Evolutionary conservation across 2,888 invertebrate species (phyloP).

Genomic region (Diarsia rubi): DNA sequence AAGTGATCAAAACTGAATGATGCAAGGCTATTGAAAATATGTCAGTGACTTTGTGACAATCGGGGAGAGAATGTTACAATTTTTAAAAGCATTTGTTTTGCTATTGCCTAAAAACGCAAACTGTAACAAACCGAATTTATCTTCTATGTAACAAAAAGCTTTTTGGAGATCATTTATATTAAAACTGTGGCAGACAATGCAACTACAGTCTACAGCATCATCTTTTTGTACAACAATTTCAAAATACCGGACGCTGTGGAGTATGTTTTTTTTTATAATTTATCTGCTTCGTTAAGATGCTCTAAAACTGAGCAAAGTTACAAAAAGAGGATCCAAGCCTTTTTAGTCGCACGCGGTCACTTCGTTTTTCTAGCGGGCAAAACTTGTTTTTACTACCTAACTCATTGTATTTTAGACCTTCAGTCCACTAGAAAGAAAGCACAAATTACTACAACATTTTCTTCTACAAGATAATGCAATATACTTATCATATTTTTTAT

Average conservation of each 20-base stretch:
- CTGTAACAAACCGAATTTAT: neutral
- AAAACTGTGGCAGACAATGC: constrained; percentile 45
- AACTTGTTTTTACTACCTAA: constrained; percentile 51
- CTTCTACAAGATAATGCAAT: constrained; percentile 44
- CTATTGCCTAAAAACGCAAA: constrained; percentile 1
- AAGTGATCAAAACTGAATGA: too few species aligned
- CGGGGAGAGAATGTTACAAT: neutral
- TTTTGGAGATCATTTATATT: constrained; percentile 45
- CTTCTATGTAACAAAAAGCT: constrained; percentile 19
- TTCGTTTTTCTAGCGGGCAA: constrained; percentile 55
- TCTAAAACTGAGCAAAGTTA: constrained; percentile 66
- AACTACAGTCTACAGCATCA: constrained; percentile 16
- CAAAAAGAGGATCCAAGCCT: constrained; percentile 60
- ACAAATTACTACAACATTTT: constrained; percentile 11
- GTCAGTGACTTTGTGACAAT: neutral
- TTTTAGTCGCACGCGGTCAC: constrained; percentile 61
- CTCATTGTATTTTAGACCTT: constrained; percentile 52
- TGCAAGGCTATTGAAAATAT: neutral
- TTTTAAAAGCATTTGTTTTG: neutral
- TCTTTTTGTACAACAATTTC: constrained; percentile 48
- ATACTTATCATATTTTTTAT: constrained; percentile 52
- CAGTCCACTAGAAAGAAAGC: neutral
- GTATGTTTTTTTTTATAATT: constrained; percentile 60
- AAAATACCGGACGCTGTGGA: constrained; percentile 42
- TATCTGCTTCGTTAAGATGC: constrained; percentile 71